A percentile compares a stretch with the other conserved stretches of the same genome.
phyloP scores from a whole-genome alignment of 1,140 invertebrate species.

The Papilio polytes region DNA sequence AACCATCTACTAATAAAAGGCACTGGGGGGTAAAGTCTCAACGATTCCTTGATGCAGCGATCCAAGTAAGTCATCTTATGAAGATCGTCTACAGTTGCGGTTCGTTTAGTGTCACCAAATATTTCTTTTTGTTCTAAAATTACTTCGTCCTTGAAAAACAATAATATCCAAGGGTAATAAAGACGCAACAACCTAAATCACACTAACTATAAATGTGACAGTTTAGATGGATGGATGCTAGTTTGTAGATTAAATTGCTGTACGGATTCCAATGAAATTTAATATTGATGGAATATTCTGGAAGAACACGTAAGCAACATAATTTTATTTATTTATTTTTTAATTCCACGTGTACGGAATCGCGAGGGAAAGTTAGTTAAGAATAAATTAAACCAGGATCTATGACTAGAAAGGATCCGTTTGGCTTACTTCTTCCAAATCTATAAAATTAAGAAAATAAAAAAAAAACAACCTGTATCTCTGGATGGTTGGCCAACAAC shows the following conservation, averaged over 20 bases:
- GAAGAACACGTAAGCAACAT: no score
- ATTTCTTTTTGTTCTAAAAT: slow-evolving; percentile 13
- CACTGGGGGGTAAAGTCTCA: slow-evolving; percentile 88
- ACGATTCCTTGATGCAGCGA: slow-evolving; percentile 87
- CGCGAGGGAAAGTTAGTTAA: no score
- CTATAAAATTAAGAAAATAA: no score
- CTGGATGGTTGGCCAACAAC: slow-evolving; percentile 32
- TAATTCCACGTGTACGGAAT: no score
- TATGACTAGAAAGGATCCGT: background rate
- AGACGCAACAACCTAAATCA: background rate
- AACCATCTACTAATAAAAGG: slow-evolving; percentile 87
- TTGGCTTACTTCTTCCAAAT: no score
- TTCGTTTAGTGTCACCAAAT: slow-evolving; percentile 20
- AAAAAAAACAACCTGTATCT: slow-evolving; percentile 21
- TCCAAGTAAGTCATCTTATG: slow-evolving; percentile 86
- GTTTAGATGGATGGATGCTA: no score
- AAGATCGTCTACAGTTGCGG: background rate
- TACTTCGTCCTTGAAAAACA: slow-evolving; percentile 14
- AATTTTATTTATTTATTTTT: no score
- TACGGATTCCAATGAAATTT: no score
- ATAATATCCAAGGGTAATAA: background rate
- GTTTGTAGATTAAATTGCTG: no score
- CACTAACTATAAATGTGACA: no score
- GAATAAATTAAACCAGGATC: background rate
- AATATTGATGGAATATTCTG: no score